Base-by-base conservation (phyloP, 2,113 vertebrate species). In the Mormoops blainvillei region DNA sequence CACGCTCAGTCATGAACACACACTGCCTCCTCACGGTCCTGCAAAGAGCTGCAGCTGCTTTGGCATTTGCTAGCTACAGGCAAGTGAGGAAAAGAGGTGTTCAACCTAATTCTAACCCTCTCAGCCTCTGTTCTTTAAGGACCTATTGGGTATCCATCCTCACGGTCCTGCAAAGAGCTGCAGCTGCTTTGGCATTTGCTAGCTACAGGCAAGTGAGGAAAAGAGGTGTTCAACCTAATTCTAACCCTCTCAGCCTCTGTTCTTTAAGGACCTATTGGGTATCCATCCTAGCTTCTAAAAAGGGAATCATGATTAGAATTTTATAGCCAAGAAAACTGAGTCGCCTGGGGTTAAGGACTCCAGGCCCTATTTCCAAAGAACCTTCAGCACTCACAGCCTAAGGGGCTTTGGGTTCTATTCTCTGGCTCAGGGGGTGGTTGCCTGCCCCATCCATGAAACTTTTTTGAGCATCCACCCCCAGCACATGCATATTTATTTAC, bases 401-500 rank as follows among this genome's bases (percentile, higher is more conserved):
- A 65, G 33, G 28, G 13, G 54, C 20, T 77, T 28, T 50, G 52
- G 6, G 33, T 77, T 58, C 33, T 52, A 8, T 82, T 73, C 38
- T 89, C 78, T 50, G 33, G 31, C 8, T 24, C 48, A 77, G 22
- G 41, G 33, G 54, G 58, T 73, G 5, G 76, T 58, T 70, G n/a
- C 56, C 94, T 80, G 26, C 0, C 19, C 50, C 13, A 84, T 50
- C 77, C 71, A 58, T 45, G 76, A 73, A 95, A 70, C 50, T 31
- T 48, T 74, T 93, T 56, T 88, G 84, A 80, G 70, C 81, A 92
- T 50, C 70, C 76, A 36, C 45, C 41, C 26, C 67, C 7, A 38
- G 28, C 43, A 41, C 50, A 87, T 87, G 87, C 90, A 95, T 87
- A 96, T 92, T 94, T 97, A 91, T 96, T 97, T 95, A 94, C 82